These are phyloP conservation scores for Napeogenes inachia DNA, from an alignment of 2,888 invertebrate species.

Conservation along the genomic window DNA sequence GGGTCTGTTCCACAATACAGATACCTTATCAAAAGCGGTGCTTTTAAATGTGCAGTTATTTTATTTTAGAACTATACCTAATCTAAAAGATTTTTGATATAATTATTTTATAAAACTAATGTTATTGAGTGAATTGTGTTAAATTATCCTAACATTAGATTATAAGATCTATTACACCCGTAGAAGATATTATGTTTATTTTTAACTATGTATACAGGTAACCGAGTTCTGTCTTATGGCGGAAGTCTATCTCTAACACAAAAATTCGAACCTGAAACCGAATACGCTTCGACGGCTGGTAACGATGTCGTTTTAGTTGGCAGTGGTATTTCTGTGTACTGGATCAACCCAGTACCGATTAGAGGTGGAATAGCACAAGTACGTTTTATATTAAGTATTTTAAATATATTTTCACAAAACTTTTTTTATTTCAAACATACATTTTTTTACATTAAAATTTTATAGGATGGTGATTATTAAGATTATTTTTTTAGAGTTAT, in stretches of 20 bases:
- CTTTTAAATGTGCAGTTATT: too few species aligned
- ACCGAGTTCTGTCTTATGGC: slow-evolving; percentile 91
- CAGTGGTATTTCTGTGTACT: slow-evolving; percentile 85
- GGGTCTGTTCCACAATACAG: too few species aligned
- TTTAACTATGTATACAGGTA: slow-evolving; percentile 59
- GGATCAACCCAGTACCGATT: slow-evolving; percentile 81
- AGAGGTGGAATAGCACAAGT: slow-evolving; percentile 79
- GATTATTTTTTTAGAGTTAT: slow-evolving; percentile 65
- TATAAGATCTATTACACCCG: too few species aligned
- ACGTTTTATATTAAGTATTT: slow-evolving; percentile 37
- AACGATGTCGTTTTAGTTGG: slow-evolving; percentile 90
- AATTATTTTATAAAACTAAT: too few species aligned
- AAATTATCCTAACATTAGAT: too few species aligned
- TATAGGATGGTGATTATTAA: too few species aligned
- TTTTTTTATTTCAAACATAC: not conserved
- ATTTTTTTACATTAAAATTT: not conserved
- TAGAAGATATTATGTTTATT: not conserved
- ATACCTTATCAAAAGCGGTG: too few species aligned
- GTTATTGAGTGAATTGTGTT: too few species aligned
- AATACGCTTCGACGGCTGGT: slow-evolving; percentile 74
- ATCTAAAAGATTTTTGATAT: too few species aligned
- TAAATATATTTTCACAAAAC: not conserved
- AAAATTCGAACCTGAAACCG: slow-evolving; percentile 79
- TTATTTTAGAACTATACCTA: too few species aligned
- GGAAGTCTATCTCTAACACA: slow-evolving; percentile 87